Conservation (phyloP, 2,797 vertebrate species). For the Danio albolineatus region DNA sequence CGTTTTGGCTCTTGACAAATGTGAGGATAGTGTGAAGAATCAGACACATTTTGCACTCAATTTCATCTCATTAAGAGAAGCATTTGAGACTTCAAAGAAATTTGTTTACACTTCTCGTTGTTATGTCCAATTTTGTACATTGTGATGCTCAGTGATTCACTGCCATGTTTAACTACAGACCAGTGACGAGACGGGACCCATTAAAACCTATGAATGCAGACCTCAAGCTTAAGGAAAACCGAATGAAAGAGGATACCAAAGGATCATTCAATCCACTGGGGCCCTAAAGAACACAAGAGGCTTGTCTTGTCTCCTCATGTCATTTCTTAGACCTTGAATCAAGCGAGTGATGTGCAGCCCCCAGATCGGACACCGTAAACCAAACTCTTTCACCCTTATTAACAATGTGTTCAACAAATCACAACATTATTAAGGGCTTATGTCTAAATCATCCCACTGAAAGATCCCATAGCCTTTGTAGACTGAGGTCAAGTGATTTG, state of each 20-base stretch:
- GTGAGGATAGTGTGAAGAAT: background rate
- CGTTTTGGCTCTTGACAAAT: background rate
- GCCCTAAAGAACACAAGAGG: constrained; percentile 31
- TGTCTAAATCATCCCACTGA: constrained; percentile 62
- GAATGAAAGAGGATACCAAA: constrained; percentile 28
- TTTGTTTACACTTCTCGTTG: background rate
- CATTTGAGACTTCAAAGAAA: background rate
- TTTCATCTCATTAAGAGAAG: background rate
- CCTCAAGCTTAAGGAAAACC: constrained; percentile 25
- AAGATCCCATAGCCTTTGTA: constrained; percentile 56
- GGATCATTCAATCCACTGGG: constrained; percentile 32
- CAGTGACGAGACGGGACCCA: constrained; percentile 11
- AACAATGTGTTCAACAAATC: constrained; percentile 56
- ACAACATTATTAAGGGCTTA: constrained; percentile 53
- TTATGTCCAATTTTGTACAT: background rate
- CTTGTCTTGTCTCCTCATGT: constrained; percentile 46
- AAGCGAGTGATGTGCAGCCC: constrained; percentile 31
- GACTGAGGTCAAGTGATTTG: constrained; percentile 64
- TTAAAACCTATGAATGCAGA: constrained; percentile 35
- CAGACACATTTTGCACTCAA: background rate
- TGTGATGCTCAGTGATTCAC: background rate
- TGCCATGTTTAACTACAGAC: background rate
- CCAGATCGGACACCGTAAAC: constrained; percentile 46
- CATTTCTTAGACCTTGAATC: constrained; percentile 45
- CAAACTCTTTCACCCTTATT: constrained; percentile 56